Conservation (phyloP, 92 coral and sea anemone species). For the Epizoanthus stellaris region DNA sequence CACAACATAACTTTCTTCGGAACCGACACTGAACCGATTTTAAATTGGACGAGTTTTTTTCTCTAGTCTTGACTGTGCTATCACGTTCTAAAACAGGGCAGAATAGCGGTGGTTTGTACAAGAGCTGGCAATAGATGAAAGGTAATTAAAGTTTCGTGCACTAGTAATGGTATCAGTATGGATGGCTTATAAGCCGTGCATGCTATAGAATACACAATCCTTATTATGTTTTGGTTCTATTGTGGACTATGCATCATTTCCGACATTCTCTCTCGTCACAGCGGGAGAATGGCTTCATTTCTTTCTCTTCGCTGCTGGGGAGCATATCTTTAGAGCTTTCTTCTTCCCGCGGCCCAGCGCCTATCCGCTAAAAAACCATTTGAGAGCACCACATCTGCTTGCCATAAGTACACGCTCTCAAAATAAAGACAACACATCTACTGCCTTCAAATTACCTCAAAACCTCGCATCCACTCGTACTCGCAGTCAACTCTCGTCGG, state of each 20-base stretch:
- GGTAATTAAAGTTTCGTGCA: no score
- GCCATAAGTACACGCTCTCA: slow-evolving; percentile 45
- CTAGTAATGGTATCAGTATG: not conserved
- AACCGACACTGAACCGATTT: slow-evolving; percentile 9
- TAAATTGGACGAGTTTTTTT: slow-evolving; percentile 3
- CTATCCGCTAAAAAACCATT: slow-evolving; percentile 28
- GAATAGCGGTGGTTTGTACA: no score
- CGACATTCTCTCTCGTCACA: slow-evolving; percentile 34
- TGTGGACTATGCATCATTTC: slow-evolving; percentile 33
- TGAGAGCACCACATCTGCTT: slow-evolving; percentile 32
- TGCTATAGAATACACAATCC: not conserved
- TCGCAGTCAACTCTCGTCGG: slow-evolving; percentile 7
- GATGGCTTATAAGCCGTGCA: not conserved
- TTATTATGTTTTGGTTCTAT: slow-evolving; percentile 3
- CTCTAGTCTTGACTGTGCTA: not conserved
- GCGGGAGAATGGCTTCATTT: slow-evolving; percentile 30
- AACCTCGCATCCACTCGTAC: slow-evolving; percentile 2
- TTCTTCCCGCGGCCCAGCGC: slow-evolving; percentile 6
- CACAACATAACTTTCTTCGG: not conserved
- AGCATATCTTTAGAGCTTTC: slow-evolving; percentile 21
- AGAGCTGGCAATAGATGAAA: no score
- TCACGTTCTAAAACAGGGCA: no score
- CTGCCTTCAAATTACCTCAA: slow-evolving; percentile 16
- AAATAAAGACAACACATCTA: slow-evolving; percentile 24
- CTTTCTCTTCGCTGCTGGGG: slow-evolving; percentile 17